These are phyloP conservation scores for Equus quagga DNA, from an alignment of 2,113 vertebrate genomes.

Conservation along the genomic window DNA sequence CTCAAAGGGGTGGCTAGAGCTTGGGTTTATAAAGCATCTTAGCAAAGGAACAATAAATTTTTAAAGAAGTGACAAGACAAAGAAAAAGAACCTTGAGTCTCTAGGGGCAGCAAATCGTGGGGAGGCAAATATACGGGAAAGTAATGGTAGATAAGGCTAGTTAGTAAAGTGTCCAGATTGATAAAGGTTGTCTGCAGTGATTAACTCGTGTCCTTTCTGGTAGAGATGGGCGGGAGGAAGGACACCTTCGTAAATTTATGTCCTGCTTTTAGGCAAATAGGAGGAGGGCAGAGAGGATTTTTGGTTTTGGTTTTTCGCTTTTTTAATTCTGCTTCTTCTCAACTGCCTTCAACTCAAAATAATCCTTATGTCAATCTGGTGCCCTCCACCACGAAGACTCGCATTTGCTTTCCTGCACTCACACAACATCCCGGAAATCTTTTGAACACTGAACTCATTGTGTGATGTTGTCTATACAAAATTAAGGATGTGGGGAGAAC, in stretches of 20 bases:
- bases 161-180: background rate
- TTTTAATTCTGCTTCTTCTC: background rate
- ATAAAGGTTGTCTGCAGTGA: background rate
- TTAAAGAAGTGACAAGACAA: background rate
- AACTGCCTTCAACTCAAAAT: background rate
- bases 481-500: background rate
- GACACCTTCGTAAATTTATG: background rate
- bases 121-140: background rate
- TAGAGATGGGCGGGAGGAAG: background rate
- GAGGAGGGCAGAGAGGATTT: background rate
- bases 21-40: background rate
- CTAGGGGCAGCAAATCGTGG: background rate
- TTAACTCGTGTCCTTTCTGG: background rate
- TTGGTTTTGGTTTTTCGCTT: background rate
- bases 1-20: background rate
- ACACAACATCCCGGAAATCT: background rate
- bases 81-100: background rate
- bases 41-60: conserved; percentile 2
- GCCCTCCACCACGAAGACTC: background rate
- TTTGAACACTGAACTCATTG: background rate
- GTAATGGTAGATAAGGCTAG: background rate
- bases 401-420: background rate
- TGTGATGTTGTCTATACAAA: background rate
- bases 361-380: background rate
- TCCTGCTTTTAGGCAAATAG: background rate